Evolutionary conservation across 2,797 vertebrate species (phyloP).

Genomic region (Stomatorhinus walkeri): DNA sequence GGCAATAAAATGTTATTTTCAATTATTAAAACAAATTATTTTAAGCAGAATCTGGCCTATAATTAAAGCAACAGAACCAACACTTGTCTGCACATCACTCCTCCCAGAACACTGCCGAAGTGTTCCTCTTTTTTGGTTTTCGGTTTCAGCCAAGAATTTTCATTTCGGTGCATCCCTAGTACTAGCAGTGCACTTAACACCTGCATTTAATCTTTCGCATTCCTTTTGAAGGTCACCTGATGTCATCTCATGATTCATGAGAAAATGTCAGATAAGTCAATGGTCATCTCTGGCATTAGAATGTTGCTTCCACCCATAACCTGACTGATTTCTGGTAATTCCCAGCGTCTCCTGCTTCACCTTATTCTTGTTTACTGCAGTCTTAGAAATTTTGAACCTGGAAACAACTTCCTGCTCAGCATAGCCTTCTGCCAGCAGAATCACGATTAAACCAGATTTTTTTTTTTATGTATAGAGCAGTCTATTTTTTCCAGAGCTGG

Average conservation of each 20-base stretch:
- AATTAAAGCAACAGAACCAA: background rate
- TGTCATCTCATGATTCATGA: background rate
- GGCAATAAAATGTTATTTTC: background rate
- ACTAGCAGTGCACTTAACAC: background rate
- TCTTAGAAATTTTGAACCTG: background rate
- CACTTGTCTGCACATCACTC: background rate
- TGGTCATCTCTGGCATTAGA: background rate
- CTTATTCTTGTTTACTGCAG: background rate
- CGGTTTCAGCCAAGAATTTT: too few species aligned
- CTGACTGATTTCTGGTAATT: background rate
- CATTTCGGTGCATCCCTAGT: too few species aligned
- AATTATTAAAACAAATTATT: background rate
- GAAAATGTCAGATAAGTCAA: background rate
- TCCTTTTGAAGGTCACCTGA: background rate
- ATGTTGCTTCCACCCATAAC: background rate
- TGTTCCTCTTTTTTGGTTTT: too few species aligned
- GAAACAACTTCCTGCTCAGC: background rate
- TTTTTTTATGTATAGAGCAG: background rate
- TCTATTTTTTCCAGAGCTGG: background rate
- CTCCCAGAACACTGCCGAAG: background rate
- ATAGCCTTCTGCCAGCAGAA: background rate
- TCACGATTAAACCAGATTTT: background rate
- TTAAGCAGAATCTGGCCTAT: background rate
- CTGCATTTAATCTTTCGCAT: background rate
- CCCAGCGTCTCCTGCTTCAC: background rate